Evolutionary conservation across 2,888 invertebrate genomes (phyloP).

Genomic region (Lissonota sp.): DNA sequence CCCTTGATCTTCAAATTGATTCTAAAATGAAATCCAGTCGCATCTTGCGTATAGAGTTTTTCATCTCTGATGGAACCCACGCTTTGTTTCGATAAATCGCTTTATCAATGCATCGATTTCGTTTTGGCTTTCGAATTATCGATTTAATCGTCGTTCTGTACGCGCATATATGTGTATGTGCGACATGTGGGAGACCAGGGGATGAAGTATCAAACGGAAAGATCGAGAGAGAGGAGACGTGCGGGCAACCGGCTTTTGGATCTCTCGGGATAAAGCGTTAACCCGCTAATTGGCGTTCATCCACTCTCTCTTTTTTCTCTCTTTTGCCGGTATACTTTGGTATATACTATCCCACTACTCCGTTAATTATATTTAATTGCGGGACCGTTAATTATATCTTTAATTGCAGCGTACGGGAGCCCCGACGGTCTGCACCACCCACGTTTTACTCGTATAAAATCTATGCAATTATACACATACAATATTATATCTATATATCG

Average conservation of each 20-base stretch:
- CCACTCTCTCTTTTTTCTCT: conserved; percentile 43
- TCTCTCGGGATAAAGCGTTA: conserved; percentile 72
- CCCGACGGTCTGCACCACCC: conserved; percentile 57
- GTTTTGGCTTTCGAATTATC: conserved; percentile 55
- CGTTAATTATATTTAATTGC: conserved; percentile 78
- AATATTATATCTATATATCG: not conserved
- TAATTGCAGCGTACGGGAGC: conserved; percentile 71
- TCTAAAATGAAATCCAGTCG: not conserved
- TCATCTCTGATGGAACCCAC: conserved; percentile 20
- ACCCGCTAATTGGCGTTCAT: conserved; percentile 76
- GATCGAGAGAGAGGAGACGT: conserved; percentile 53
- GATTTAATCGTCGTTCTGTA: conserved; percentile 47
- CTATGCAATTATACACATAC: conserved; percentile 11
- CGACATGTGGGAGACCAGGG: conserved; percentile 34
- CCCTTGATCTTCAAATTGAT: no score
- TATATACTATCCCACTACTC: conserved; percentile 57
- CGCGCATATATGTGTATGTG: not conserved
- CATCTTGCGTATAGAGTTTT: conserved; percentile 5
- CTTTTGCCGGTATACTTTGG: conserved; percentile 24
- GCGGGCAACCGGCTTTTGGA: conserved; percentile 59
- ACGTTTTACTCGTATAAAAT: conserved; percentile 40
- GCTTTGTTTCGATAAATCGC: not conserved
- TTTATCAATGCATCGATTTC: conserved; percentile 23
- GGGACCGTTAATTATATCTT: conserved; percentile 74
- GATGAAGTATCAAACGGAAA: conserved; percentile 44